Evolutionary conservation across 2,113 vertebrate species (phyloP).

Genomic region (Rhinichthys klamathensis): DNA sequence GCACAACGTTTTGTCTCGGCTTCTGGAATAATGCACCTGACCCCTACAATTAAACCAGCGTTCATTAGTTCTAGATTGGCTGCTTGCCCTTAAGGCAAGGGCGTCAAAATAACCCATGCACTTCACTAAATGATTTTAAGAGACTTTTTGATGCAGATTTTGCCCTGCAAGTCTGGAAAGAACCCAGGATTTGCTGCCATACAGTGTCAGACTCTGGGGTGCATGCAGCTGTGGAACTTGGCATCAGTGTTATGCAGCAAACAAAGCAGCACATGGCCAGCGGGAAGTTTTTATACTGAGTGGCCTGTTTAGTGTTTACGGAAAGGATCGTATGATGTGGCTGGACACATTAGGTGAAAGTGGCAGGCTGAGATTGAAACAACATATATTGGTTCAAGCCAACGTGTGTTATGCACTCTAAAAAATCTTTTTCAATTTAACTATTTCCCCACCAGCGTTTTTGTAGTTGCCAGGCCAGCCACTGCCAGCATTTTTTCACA

Average conservation of each 20-base stretch:
- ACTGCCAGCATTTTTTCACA: too few relatives aligned
- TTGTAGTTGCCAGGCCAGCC: too few relatives aligned
- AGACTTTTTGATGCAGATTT: background rate
- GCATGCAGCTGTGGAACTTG: slow-evolving; percentile 1
- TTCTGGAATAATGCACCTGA: background rate
- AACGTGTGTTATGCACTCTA: background rate
- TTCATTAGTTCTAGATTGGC: background rate
- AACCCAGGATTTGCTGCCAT: background rate
- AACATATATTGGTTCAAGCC: background rate
- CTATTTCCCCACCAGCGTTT: too few relatives aligned
- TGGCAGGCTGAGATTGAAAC: background rate
- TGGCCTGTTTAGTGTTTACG: background rate
- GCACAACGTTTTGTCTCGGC: background rate
- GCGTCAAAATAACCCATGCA: background rate
- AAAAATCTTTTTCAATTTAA: too few relatives aligned
- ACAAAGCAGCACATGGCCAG: slow-evolving; percentile 29
- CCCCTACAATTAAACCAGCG: background rate
- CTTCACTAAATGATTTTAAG: background rate
- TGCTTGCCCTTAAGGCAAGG: background rate
- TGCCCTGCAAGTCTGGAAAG: background rate
- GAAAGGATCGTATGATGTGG: background rate
- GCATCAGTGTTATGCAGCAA: slow-evolving; percentile 44
- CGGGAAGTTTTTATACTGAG: slow-evolving; percentile 20
- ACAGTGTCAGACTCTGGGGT: background rate
- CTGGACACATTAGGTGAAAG: background rate